Conservation (phyloP, 1,140 invertebrate species). For the Drosophila sulfurigaster region DNA sequence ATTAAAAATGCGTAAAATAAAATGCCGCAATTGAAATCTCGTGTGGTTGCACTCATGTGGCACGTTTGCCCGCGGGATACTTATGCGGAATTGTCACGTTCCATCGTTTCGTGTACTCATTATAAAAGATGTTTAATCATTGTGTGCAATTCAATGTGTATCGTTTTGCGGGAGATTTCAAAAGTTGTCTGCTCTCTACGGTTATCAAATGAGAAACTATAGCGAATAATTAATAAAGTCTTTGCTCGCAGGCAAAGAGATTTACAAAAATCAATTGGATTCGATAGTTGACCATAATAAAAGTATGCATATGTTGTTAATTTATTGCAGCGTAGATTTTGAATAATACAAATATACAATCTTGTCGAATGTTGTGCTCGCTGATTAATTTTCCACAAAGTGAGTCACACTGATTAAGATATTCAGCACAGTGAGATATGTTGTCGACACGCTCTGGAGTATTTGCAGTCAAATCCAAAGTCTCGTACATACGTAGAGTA, state of each 20-base stretch:
- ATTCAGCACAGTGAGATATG: neutral
- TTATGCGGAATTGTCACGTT: conserved; percentile 59
- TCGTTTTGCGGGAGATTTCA: neutral
- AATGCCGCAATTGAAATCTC: conserved; percentile 18
- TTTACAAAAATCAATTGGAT: neutral
- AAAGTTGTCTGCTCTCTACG: neutral
- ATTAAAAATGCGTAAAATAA: neutral
- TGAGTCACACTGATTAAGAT: conserved; percentile 31
- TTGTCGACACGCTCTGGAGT: conserved; percentile 7
- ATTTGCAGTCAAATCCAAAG: conserved; percentile 5
- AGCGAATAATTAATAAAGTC: neutral
- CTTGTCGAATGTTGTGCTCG: conserved; percentile 6
- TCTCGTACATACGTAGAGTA: conserved; percentile 52
- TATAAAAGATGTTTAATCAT: conserved; percentile 3
- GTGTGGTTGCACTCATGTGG: conserved; percentile 15
- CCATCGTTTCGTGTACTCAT: conserved; percentile 20
- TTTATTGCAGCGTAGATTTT: neutral
- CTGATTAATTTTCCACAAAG: conserved; percentile 57
- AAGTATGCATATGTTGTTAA: neutral
- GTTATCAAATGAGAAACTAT: neutral
- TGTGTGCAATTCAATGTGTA: conserved; percentile 1
- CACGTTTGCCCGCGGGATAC: conserved; percentile 60
- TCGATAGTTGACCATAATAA: neutral
- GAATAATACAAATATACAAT: neutral
- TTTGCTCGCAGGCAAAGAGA: neutral